Evolutionary conservation across 2,888 invertebrate genomes (phyloP).

Genomic region (Schizotus pectinicornis): DNA sequence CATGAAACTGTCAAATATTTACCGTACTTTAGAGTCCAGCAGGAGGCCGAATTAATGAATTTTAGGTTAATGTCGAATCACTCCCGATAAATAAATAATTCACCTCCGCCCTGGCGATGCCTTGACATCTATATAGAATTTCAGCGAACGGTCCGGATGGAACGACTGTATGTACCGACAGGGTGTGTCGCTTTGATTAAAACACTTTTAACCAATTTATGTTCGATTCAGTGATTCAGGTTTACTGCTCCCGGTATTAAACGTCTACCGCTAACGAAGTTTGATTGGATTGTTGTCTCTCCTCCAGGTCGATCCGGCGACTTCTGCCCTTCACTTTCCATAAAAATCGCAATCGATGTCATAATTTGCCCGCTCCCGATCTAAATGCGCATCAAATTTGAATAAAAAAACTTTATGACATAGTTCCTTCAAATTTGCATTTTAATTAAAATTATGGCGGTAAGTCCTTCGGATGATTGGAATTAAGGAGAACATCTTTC

Average conservation of each 20-base stretch:
- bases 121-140: too few species aligned
- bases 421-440: slow-evolving; percentile 20
- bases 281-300: slow-evolving; percentile 46
- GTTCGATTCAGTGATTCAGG: slow-evolving; percentile 40
- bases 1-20: too few species aligned
- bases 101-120: too few species aligned
- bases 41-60: too few species aligned
- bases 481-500: too few species aligned
- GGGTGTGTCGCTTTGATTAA: slow-evolving; percentile 38
- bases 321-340: slow-evolving; percentile 30
- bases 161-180: not conserved
- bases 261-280: slow-evolving; percentile 39
- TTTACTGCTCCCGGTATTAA: slow-evolving; percentile 34
- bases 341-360: slow-evolving; percentile 29
- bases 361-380: slow-evolving; percentile 22
- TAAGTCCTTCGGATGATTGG: too few species aligned
- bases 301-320: slow-evolving; percentile 31
- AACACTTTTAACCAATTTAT: slow-evolving; percentile 44
- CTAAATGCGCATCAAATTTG: slow-evolving; percentile 24
- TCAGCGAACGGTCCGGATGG: too few species aligned
- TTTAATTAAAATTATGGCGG: slow-evolving; percentile 22
- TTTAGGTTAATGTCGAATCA: too few species aligned
- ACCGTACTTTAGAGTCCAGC: too few species aligned
- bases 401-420: slow-evolving; percentile 21
- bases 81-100: too few species aligned